Base-by-base conservation (phyloP, 2,888 invertebrate species). In the Agonopterix arenella region DNA sequence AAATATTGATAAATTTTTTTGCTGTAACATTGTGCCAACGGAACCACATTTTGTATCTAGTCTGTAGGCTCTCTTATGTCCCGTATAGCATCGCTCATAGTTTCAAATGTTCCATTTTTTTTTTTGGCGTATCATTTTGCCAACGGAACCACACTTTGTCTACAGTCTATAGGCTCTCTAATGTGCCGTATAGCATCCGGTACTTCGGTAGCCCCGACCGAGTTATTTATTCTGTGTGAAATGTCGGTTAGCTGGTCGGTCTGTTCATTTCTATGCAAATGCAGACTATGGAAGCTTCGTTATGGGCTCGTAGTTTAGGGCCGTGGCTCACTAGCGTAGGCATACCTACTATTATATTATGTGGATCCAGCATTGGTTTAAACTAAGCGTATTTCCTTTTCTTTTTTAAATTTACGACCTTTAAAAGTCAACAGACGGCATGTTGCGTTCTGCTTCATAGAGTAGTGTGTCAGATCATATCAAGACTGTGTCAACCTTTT, bases 181-280 rank as follows among this genome's bases (percentile, higher is more conserved):
- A 48, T 9, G 28, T 10, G 44, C 44, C 10, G 37, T n/a, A 7
- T 37, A 36, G 44, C 36, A 11, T n/a, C 40, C n/a, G 40, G 40
- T 40, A 28, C 40, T n/a, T 9, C 40, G 45, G 56, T 56, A 61
- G 64, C 62, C 52, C 60, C 57, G 61, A 56, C 58, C 64, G 61
- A 66, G 68, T 75, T 81, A 77, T 80, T 78, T 82, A 83, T 76
- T 76, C 74, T 70, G 72, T 76, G 80, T 73, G 78, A 82, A 80
- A 80, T 78, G 75, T 77, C 76, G 75, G 79, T 69, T 73, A 76
- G 69, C 65, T 68, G 71, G 64, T 63, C 64, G 68, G 70, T 66
- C 60, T 70, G 75, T 73, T 84, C 75, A 85, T 88, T 85, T 86
- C 78, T 83, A 86, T 86, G 85, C 84, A 84, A 86, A 86, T 86